These are phyloP conservation scores for Calosoma granatense DNA, from an alignment of 1,140 invertebrate species.

Conservation along the genomic window DNA sequence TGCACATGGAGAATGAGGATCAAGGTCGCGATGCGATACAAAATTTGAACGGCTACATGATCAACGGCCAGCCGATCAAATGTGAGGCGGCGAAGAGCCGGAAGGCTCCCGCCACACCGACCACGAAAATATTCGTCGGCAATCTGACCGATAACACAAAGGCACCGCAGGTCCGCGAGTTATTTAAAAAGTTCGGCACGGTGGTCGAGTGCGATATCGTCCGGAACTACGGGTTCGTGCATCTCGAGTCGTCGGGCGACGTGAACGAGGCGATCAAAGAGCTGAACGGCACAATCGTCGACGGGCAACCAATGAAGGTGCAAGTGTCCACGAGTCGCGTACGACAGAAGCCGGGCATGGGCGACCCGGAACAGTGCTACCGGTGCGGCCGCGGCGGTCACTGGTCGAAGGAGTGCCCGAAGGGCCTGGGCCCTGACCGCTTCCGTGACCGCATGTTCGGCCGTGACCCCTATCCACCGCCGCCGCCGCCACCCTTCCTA, in stretches of 20 bases:
- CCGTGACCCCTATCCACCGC: constrained; percentile 71
- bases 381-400: constrained; percentile 86
- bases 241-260: constrained; percentile 71
- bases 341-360: constrained; percentile 86
- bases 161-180: constrained; percentile 72
- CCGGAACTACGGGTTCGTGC: constrained; percentile 85
- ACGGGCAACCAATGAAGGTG: constrained; percentile 80
- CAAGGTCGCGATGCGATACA: constrained; percentile 85
- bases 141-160: constrained; percentile 83
- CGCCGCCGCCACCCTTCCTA: constrained; percentile 75
- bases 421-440: constrained; percentile 63
- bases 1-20: constrained; percentile 91
- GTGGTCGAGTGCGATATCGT: constrained; percentile 88
- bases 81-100: constrained; percentile 83
- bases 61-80: constrained; percentile 82
- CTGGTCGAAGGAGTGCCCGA: constrained; percentile 89
- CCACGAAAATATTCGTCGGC: constrained; percentile 83
- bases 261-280: constrained; percentile 80
- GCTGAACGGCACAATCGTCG: constrained; percentile 71
- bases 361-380: constrained; percentile 88
- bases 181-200: constrained; percentile 80
- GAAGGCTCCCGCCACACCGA: constrained; percentile 71
- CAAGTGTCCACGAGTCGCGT: constrained; percentile 85
- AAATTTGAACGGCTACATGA: constrained; percentile 76
- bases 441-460: constrained; percentile 75